Evolutionary conservation across 2,113 vertebrate genomes (phyloP), one percentile per base, ranked within the genome.

Genomic region (Phrynosoma platyrhinos): DNA sequence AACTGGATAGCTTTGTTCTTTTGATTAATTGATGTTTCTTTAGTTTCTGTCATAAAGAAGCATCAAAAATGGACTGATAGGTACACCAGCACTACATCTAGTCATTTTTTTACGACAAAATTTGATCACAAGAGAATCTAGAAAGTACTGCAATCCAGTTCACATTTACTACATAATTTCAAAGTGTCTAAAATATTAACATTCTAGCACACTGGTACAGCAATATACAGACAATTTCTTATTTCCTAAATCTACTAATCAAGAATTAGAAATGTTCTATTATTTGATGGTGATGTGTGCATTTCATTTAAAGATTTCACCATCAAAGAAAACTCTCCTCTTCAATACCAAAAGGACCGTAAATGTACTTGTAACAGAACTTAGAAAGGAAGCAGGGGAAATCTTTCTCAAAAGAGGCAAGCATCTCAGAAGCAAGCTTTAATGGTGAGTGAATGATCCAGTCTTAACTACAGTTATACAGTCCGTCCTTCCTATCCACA

Each of bases 391-490:
- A 78, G 27, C 4, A 2, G n/a, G 3, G 0, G 21, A 5, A 36
- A 55, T 78, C 9, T 1, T 82, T 90, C 81, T n/a, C 58, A 86
- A 86, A 47, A 88, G 90, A 71, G 42, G 12, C 0, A 91, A 87
- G 23, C 75, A 68, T 78, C n/a, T 85, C 83, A 89, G 64, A 85
- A 84, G n/a, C 52, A 64, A n/a, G 77, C 36, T 76, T 72, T 84
- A 89, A 87, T 91, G 88, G 7, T 85, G 36, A 66, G 74, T 9
- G 55, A 83, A 79, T 86, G 86, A 72, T 42, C 85, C 25, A 76
- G 71, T 69, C 78, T 85, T 66, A 77, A 69, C 75, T 83, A 90
- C 16, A 83, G 40, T 13, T 62, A n/a, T 77, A 79, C 27, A 47
- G 42, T 47, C 42, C 42, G 6, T 47, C 42, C 42, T 47, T 6